Percentiles rank a stretch among this genome's conserved stretches.
Evolutionary conservation across 1,140 invertebrate genomes (phyloP).

Genomic region (Anastrepha ludens): DNA sequence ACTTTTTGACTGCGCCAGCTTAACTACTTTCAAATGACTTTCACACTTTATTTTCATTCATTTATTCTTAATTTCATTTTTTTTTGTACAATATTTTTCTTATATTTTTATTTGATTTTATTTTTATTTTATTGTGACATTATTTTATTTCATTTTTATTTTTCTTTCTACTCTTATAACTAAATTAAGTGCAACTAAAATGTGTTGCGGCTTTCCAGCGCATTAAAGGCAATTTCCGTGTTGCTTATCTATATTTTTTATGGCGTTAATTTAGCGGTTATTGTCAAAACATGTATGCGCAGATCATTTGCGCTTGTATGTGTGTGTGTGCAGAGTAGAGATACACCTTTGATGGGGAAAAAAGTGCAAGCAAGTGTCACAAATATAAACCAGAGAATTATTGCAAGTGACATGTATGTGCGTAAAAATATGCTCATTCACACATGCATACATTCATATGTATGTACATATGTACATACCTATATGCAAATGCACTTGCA

Average conservation of each 20-base stretch:
- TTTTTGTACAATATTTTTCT: too few relatives aligned
- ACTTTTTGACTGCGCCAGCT: too few relatives aligned
- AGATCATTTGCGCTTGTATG: neutral
- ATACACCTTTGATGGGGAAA: neutral
- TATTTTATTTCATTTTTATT: neutral
- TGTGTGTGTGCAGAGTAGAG: neutral
- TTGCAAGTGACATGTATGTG: slow-evolving; percentile 32
- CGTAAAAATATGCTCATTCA: neutral
- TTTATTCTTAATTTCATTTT: too few relatives aligned
- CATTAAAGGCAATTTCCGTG: neutral
- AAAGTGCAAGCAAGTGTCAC: neutral
- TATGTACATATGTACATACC: neutral
- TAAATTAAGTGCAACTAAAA: neutral
- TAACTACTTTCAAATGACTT: too few relatives aligned
- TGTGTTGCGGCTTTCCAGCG: neutral
- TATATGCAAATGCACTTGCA: neutral
- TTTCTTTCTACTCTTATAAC: neutral
- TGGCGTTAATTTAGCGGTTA: neutral
- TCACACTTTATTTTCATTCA: too few relatives aligned
- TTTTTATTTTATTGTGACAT: neutral
- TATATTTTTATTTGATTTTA: too few relatives aligned
- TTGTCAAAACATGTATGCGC: neutral
- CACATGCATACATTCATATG: neutral
- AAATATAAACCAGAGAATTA: neutral
- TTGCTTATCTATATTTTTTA: slow-evolving; percentile 22